Base-by-base conservation (phyloP, 2,888 invertebrate genomes). In the Portevinia maculata region DNA sequence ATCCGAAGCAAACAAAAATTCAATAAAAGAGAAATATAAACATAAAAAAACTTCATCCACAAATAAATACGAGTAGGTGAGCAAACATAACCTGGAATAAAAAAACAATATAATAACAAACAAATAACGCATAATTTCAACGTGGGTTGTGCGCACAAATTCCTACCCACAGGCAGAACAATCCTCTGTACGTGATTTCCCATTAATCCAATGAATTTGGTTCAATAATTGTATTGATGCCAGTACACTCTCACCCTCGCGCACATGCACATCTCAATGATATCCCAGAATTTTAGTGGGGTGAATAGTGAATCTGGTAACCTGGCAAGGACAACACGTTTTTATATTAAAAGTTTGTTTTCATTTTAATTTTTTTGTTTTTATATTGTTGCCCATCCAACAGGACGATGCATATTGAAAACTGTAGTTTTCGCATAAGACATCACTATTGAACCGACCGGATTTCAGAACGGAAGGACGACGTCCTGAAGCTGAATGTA, bases 201-300 rank as follows among this genome's bases (percentile, higher is more conserved):
- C 84, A 85, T 84, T 86, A 86, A 86, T 86, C 86, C 85, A 78
- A 76, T 83, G 86, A 84, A 86, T 86, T 86, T 86, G 84, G 83
- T 84, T 69, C 85, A 85, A 86, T 86, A 85, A 86, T 86, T 86
- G 86, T 86, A 70, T 83, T 78, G 76, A 85, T 84, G 85, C 75
- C 81, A 83, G n/a, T n/a, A 50, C 65, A 64, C 78, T 50, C 69
- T 55, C 59, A 28, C 30, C 13, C 13, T 9, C 4, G 15, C 50
- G 64, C 37, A 64, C 11, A 46, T 30, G 55, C 39, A 60, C 7
- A 55, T 17, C 46, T 32, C 24, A 13, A 15, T 28, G 41, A 44
- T 37, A 41, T 69, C 46, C 53, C 57, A 67, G 74, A 69, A 69
- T 69, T 44, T 74, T 28, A 50, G 67, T 50, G 37, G 17, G 62